phyloP scores from a whole-genome alignment of 2,113 vertebrate genomes.

The Heloderma charlesbogerti region DNA sequence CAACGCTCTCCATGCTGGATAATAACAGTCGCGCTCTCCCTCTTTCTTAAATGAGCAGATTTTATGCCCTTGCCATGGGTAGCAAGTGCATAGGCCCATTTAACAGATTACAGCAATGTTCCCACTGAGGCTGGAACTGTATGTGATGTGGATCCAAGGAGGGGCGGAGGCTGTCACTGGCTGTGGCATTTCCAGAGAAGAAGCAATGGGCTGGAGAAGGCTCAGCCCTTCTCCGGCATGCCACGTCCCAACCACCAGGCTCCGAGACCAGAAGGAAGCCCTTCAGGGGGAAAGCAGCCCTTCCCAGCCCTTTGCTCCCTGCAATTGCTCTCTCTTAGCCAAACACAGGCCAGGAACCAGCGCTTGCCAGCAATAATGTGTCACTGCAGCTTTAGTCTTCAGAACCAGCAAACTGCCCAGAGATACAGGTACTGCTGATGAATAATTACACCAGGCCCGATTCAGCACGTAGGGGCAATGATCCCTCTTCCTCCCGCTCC shows the following conservation, averaged over 20 bases:
- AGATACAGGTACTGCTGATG: not conserved
- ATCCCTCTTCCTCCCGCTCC: too few species aligned
- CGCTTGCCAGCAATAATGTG: too few species aligned
- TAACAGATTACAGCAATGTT: not conserved
- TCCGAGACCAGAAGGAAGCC: too few species aligned
- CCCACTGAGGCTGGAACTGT: not conserved
- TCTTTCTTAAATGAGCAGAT: not conserved
- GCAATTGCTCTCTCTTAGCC: too few species aligned
- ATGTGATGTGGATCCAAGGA: not conserved
- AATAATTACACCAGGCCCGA: not conserved
- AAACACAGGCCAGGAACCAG: too few species aligned
- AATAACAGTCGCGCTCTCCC: not conserved
- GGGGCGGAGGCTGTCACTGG: not conserved
- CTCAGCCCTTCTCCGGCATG: not conserved
- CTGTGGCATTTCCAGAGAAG: not conserved
- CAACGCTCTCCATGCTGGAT: not conserved
- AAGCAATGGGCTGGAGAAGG: not conserved
- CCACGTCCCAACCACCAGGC: too few species aligned
- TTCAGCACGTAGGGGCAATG: not conserved
- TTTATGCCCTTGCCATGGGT: not conserved
- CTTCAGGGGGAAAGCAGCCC: too few species aligned
- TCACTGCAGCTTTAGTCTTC: too few species aligned
- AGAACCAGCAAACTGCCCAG: too few species aligned
- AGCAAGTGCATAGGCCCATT: not conserved
- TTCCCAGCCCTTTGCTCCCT: too few species aligned